Percentiles rank a stretch among this genome's conserved stretches.
These are phyloP conservation scores for Sebastes trivittatus DNA, from an alignment of 2,797 vertebrate species.

Conservation along the genomic window DNA sequence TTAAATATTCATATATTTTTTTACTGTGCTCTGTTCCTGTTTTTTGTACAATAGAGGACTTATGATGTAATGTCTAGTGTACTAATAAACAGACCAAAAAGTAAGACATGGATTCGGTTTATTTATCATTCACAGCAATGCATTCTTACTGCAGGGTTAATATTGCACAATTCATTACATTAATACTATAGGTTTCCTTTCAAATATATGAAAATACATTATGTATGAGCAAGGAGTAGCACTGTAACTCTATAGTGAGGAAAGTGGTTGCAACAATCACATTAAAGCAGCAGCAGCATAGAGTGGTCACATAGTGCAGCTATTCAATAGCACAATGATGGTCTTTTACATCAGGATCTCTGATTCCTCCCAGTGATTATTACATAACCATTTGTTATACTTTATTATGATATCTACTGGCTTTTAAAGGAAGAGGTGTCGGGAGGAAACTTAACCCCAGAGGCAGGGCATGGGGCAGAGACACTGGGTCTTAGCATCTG, in stretches of 20 bases:
- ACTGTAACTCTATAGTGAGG: slow-evolving; percentile 42
- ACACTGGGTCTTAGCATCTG: slow-evolving; percentile 62
- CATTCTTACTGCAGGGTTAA: slow-evolving; percentile 70
- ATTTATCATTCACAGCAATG: slow-evolving; percentile 79
- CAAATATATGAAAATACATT: slow-evolving; percentile 64
- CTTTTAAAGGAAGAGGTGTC: slow-evolving; percentile 1
- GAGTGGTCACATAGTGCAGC: slow-evolving; percentile 56
- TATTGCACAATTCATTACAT: slow-evolving; percentile 66
- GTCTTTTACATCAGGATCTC: slow-evolving; percentile 52
- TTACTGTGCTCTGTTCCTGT: no score
- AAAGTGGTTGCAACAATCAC: slow-evolving; percentile 55
- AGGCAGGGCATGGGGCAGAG: slow-evolving; percentile 77
- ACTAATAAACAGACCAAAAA: slow-evolving; percentile 17
- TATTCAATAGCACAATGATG: slow-evolving; percentile 49
- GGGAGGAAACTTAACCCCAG: slow-evolving; percentile 70
- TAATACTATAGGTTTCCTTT: slow-evolving; percentile 46
- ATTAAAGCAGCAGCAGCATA: slow-evolving; percentile 65
- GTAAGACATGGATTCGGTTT: slow-evolving; percentile 53
- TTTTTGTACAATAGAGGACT: background rate
- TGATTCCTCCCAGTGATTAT: slow-evolving; percentile 49
- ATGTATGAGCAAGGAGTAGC: slow-evolving; percentile 43
- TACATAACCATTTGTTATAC: slow-evolving; percentile 34
- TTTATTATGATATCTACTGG: slow-evolving; percentile 42
- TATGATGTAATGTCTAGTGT: background rate
- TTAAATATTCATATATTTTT: no score